phyloP scores from a whole-genome alignment of 1,140 invertebrate species.

The Leptinotarsa texana region DNA sequence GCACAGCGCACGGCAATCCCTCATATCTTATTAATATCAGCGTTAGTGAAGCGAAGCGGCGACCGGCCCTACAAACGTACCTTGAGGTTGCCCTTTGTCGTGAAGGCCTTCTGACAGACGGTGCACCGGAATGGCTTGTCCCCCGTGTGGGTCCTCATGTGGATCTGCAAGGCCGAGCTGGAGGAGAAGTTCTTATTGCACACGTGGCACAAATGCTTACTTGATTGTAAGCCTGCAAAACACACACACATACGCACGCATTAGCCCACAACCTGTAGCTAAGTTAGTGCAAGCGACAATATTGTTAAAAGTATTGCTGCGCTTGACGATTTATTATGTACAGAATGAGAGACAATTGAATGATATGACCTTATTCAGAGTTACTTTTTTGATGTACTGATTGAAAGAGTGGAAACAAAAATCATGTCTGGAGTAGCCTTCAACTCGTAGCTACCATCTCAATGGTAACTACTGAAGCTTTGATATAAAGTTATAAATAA shows the following conservation, averaged over 20 bases:
- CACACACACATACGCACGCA: constrained; percentile 54
- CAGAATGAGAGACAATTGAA: too few species aligned
- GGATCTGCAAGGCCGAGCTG: constrained; percentile 94
- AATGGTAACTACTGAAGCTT: too few species aligned
- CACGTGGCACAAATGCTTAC: constrained; percentile 93
- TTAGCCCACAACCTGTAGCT: constrained; percentile 54
- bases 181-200: constrained; percentile 98
- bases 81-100: constrained; percentile 98
- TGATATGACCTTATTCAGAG: too few species aligned
- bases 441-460: too few species aligned
- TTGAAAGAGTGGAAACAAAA: too few species aligned
- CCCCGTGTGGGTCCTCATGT: constrained; percentile 97
- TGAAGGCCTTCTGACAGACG: constrained; percentile 94
- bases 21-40: background rate
- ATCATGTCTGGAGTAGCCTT: too few species aligned
- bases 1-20: background rate
- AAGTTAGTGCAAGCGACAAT: constrained; percentile 52
- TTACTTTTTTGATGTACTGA: too few species aligned
- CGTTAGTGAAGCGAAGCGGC: constrained; percentile 49
- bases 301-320: too few species aligned
- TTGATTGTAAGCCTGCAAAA: constrained; percentile 58
- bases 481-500: too few species aligned
- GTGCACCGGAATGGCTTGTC: constrained; percentile 97
- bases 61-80: constrained; percentile 59
- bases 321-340: too few species aligned